Conservation (phyloP, 2,888 invertebrate species). For the Yponomeuta sedellus region DNA sequence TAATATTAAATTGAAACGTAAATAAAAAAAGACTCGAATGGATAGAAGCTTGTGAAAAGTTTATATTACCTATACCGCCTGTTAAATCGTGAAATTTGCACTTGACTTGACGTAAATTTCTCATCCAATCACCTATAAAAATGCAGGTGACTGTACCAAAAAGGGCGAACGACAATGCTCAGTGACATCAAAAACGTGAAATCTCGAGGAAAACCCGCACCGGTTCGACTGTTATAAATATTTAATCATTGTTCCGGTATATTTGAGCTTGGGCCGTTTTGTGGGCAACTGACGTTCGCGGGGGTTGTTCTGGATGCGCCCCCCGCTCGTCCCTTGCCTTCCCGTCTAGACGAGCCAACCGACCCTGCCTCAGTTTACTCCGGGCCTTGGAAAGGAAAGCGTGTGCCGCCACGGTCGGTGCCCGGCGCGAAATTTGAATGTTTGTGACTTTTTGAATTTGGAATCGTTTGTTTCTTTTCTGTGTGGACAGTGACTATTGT, state of each 20-base stretch:
- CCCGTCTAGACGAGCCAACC: constrained; percentile 59
- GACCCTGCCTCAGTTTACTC: constrained; percentile 45
- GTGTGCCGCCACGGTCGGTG: constrained; percentile 28
- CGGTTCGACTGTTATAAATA: constrained; percentile 29
- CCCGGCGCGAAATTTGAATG: constrained; percentile 57
- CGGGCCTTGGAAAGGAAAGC: constrained; percentile 37
- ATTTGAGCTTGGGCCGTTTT: constrained; percentile 46
- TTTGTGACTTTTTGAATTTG: constrained; percentile 26
- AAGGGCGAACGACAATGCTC: background rate
- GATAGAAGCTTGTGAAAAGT: too few species aligned
- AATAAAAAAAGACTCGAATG: too few species aligned
- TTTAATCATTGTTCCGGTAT: constrained; percentile 26
- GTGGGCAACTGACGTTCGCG: constrained; percentile 48
- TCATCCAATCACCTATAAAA: background rate
- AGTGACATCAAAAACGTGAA: background rate
- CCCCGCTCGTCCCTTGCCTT: constrained; percentile 33
- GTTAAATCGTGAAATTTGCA: background rate
- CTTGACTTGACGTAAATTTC: background rate
- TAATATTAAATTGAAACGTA: too few species aligned
- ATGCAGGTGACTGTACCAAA: background rate
- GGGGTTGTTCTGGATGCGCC: constrained; percentile 44
- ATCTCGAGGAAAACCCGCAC: background rate
- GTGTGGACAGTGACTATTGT: constrained; percentile 16
- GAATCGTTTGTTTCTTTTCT: constrained; percentile 32
- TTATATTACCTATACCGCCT: too few species aligned